These are phyloP conservation scores for Cancer borealis DNA, from an alignment of 2,888 invertebrate species.

Conservation along the genomic window DNA sequence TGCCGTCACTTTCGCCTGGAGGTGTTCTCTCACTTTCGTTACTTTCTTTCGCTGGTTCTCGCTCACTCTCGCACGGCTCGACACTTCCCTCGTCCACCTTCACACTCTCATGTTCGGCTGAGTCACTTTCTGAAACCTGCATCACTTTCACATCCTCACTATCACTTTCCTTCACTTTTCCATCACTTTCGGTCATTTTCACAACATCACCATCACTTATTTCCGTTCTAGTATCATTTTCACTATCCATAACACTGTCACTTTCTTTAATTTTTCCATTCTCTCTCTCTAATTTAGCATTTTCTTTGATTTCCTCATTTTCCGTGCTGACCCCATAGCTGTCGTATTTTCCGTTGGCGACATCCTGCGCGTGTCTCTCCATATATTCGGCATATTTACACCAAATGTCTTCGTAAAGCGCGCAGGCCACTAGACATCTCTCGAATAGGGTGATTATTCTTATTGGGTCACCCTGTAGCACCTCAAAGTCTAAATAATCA, in stretches of 20 bases:
- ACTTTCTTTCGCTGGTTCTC: no score
- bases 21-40: no score
- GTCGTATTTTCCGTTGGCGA: slow-evolving; percentile 58
- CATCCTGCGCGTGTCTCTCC: slow-evolving; percentile 78
- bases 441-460: slow-evolving; percentile 95
- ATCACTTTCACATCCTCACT: neutral
- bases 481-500: slow-evolving; percentile 96
- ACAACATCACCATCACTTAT: neutral
- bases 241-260: neutral
- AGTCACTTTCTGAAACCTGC: neutral
- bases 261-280: neutral
- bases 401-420: slow-evolving; percentile 99
- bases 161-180: neutral
- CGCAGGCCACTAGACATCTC: slow-evolving; percentile 97
- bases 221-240: neutral
- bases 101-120: neutral
- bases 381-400: slow-evolving; percentile 79
- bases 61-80: no score
- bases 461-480: slow-evolving; percentile 89
- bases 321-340: neutral
- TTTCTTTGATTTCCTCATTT: neutral
- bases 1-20: no score
- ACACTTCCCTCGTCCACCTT: neutral
- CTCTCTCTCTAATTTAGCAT: neutral
- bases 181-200: neutral